Base-by-base conservation (phyloP, 2,888 invertebrate genomes). In the Tetranychus truncatus region DNA sequence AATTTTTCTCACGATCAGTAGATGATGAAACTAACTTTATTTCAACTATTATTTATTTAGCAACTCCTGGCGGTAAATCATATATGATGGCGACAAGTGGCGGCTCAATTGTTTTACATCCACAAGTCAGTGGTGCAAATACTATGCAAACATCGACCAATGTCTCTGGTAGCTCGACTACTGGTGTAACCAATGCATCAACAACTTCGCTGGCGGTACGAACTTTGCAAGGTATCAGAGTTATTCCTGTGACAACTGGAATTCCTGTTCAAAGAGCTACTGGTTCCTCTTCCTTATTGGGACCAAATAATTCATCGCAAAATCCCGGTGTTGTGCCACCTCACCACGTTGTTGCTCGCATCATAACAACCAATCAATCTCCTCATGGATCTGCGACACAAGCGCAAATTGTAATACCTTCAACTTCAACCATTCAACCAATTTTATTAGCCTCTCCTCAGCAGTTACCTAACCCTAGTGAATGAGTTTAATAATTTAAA, bases 311-410 rank as follows among this genome's bases (percentile, higher is more conserved):
- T 34, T 34, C 34, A 34, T 15, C 71, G 4, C 75, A 75, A 46
- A 8, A 45, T 11, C 69, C 44, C 11, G 45, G 69, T 6, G 67
- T 74, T 69, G 21, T 46, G 5, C 44, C 44, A 8, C 74, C 66
- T 34, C 74, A 74, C 45, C 75, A 75, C 55, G 45, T 75, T 24
- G 75, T 75, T 11, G 75, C 75, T 46, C 45, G 75, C 15, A 75
- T 75, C 18, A 75, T 75, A 20, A 72, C 75, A 6, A 74, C 74
- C 1, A 34, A 45, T 1, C 74, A 74, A 44, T 6, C 74, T 6
- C 24, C 18, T 46, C 24, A 71, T 11, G 72, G 75, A 72, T 45
- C 46, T 72, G 72, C 71, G 7, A 71, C 45, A n/a, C 75, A 71
- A 65, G 20, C 71, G 18, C 71, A 71, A 24, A 75, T 75, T 18